phyloP scores from a whole-genome alignment of 2,888 invertebrate species.

The Cetonia aurata region DNA sequence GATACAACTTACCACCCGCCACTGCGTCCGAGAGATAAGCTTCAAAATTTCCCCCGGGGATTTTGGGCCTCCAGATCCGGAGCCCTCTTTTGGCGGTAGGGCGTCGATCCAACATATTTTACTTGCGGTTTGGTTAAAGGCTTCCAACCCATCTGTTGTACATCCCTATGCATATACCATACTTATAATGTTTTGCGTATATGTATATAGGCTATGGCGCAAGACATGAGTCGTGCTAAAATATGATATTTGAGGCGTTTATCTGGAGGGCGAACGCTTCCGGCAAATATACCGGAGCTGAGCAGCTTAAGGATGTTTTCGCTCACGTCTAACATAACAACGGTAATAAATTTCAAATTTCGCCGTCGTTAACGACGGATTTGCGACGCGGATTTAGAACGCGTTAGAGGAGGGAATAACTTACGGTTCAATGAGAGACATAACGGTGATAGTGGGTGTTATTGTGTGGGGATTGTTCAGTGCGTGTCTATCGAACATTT shows the following conservation, averaged over 20 bases:
- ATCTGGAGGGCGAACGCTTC: conserved; percentile 10
- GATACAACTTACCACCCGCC: conserved; percentile 1
- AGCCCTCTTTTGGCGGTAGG: not conserved
- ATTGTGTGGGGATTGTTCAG: too few relatives aligned
- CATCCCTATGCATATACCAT: not conserved
- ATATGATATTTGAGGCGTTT: conserved; percentile 30
- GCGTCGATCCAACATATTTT: conserved; percentile 19
- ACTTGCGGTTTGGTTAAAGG: not conserved
- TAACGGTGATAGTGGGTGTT: too few relatives aligned
- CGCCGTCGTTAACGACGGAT: conserved; percentile 4
- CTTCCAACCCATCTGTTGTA: too few relatives aligned
- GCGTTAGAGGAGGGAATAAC: not conserved
- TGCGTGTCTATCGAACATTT: too few relatives aligned
- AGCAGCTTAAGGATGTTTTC: conserved; percentile 17
- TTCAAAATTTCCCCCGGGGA: conserved; percentile 26
- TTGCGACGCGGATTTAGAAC: conserved; percentile 1
- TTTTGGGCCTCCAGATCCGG: not conserved
- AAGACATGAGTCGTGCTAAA: conserved; percentile 10
- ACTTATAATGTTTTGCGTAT: not conserved
- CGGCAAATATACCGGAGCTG: conserved; percentile 17
- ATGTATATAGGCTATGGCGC: not conserved
- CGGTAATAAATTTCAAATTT: conserved; percentile 32
- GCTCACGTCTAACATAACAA: conserved; percentile 30
- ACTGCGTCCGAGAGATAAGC: conserved; percentile 27
- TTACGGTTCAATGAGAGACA: not conserved